These are phyloP conservation scores for Silurus aristotelis DNA, from an alignment of 2,797 vertebrate species.

Conservation along the genomic window DNA sequence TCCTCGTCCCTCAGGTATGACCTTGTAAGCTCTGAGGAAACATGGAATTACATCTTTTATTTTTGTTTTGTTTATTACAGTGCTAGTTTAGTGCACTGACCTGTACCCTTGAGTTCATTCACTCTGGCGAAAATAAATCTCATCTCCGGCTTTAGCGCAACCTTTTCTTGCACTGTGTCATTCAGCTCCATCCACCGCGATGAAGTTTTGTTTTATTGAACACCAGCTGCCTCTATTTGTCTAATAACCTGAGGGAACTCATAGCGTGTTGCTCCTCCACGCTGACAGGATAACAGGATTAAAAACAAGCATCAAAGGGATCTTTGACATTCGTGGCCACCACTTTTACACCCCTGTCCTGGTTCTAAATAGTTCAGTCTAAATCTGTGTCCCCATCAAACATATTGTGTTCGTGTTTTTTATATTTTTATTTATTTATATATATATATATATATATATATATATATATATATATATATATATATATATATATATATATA, in stretches of 20 bases:
- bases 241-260: constrained; percentile 40
- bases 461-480: too few species aligned
- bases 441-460: not conserved
- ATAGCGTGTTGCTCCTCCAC: constrained; percentile 36
- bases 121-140: not conserved
- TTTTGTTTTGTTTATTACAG: not conserved
- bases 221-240: constrained; percentile 12
- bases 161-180: not conserved
- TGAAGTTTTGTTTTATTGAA: constrained; percentile 22
- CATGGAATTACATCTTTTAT: not conserved
- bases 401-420: not conserved
- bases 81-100: not conserved
- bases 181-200: not conserved
- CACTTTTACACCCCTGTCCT: constrained; percentile 57
- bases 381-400: constrained; percentile 56
- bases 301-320: constrained; percentile 64
- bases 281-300: constrained; percentile 57
- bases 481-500: too few species aligned
- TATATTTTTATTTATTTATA: too few species aligned
- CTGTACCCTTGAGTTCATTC: too few species aligned
- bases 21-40: not conserved
- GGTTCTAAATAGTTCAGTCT: constrained; percentile 61
- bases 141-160: not conserved
- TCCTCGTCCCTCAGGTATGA: constrained; percentile 93
- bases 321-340: constrained; percentile 52